Conservation (phyloP, 2,113 vertebrate species). For the Apodemus speciosus region DNA sequence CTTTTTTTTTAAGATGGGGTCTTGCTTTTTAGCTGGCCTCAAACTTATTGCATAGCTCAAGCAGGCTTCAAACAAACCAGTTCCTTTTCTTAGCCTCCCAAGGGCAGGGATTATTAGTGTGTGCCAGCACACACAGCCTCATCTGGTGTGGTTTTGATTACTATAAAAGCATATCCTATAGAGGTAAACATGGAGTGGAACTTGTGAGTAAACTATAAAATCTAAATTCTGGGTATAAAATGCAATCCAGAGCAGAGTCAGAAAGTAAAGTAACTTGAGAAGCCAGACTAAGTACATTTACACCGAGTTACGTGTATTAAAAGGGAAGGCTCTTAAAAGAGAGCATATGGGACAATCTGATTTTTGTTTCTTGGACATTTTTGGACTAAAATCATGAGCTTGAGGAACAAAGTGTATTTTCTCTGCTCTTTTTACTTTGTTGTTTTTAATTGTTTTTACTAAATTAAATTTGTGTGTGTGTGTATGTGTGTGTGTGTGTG, state of each 20-base stretch:
- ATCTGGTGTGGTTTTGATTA: not conserved
- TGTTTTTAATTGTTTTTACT: not conserved
- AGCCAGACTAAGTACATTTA: not conserved
- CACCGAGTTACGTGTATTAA: not conserved
- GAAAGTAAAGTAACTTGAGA: not conserved
- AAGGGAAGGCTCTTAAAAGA: not conserved
- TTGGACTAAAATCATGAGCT: not conserved
- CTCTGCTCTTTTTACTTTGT: not conserved
- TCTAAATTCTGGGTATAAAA: not conserved
- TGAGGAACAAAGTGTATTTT: not conserved
- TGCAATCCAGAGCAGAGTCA: constrained; percentile 1
- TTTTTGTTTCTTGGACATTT: constrained; percentile 26
- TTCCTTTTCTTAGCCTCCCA: not conserved
- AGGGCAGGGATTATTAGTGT: not conserved
- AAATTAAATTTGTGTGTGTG: not conserved
- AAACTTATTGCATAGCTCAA: not conserved
- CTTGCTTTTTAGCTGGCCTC: not conserved
- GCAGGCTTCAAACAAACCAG: not conserved
- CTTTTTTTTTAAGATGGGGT: not conserved
- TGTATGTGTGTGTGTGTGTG: not conserved
- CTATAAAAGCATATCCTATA: constrained; percentile 14
- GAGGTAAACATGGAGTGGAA: constrained; percentile 25
- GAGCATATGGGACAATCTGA: not conserved
- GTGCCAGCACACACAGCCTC: not conserved
- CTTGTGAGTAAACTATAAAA: constrained; percentile 30